These are phyloP conservation scores for Lipotes vexillifer DNA, from an alignment of 2,113 vertebrate species.

Conservation along the genomic window DNA sequence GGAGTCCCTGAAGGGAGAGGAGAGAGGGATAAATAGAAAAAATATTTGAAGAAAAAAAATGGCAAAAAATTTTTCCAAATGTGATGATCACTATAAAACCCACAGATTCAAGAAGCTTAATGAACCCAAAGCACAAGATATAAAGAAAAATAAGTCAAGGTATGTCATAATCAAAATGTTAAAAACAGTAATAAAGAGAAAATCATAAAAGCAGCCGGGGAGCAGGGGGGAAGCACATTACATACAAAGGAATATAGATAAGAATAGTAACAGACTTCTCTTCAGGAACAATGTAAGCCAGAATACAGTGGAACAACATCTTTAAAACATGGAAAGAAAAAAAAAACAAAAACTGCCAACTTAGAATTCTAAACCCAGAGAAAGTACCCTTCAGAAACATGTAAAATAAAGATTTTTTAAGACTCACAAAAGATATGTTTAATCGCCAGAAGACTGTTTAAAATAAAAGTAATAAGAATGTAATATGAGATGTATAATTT, in stretches of 20 bases:
- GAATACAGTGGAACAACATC: not conserved
- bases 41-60: not conserved
- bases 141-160: not conserved
- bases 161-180: not conserved
- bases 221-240: not conserved
- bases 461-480: not conserved
- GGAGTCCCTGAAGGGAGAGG: not conserved
- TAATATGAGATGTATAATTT: not conserved
- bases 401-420: not conserved
- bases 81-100: not conserved
- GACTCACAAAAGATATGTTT: not conserved
- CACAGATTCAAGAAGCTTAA: not conserved
- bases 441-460: not conserved
- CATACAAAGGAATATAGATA: not conserved
- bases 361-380: not conserved
- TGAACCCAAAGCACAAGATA: not conserved
- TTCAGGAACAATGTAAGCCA: not conserved
- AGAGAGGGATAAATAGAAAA: not conserved
- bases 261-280: not conserved
- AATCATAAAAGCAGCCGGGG: not conserved
- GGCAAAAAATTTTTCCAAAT: not conserved
- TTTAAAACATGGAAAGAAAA: not conserved
- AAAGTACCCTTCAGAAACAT: not conserved
- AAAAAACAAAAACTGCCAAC: not conserved
- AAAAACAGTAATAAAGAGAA: not conserved